These are phyloP conservation scores for Drosophila nannoptera DNA, from an alignment of 1,140 invertebrate species.

Conservation along the genomic window DNA sequence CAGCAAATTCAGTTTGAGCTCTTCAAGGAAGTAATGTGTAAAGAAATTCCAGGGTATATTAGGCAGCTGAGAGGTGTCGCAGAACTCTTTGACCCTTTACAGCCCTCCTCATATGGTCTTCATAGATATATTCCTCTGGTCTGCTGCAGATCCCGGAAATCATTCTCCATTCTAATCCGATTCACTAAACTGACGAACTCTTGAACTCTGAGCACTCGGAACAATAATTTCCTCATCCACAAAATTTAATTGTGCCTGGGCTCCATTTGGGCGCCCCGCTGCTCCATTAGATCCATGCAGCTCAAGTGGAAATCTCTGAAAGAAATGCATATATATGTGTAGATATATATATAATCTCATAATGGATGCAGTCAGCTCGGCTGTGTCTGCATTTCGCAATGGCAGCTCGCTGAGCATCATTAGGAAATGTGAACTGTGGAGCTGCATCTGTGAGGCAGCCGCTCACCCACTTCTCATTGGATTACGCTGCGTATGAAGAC, in stretches of 20 bases:
- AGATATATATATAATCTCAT: slow-evolving; percentile 15
- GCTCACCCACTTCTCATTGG: slow-evolving; percentile 63
- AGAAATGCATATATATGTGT: slow-evolving; percentile 29
- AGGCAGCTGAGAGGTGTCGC: too few relatives aligned
- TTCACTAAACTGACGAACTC: slow-evolving; percentile 14
- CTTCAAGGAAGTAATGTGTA: background rate
- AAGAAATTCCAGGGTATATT: too few relatives aligned
- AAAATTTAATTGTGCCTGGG: slow-evolving; percentile 24
- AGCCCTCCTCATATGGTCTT: too few relatives aligned
- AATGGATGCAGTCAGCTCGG: slow-evolving; percentile 3
- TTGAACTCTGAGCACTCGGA: slow-evolving; percentile 21
- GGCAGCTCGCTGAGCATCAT: slow-evolving; percentile 29
- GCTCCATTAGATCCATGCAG: slow-evolving; percentile 54
- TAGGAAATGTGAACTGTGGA: slow-evolving; percentile 20
- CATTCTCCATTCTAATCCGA: background rate
- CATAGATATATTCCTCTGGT: too few relatives aligned
- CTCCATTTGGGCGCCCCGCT: slow-evolving; percentile 17
- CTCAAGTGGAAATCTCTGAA: slow-evolving; percentile 55
- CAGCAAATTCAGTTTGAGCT: background rate
- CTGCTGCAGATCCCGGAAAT: slow-evolving; percentile 1
- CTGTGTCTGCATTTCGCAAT: slow-evolving; percentile 24
- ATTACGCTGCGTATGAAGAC: slow-evolving; percentile 43
- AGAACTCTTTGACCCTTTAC: too few relatives aligned
- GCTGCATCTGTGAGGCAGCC: slow-evolving; percentile 32
- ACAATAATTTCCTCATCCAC: background rate